These are phyloP conservation scores for Punctoribates punctum DNA, from an alignment of 2,888 invertebrate species.

Conservation along the genomic window DNA sequence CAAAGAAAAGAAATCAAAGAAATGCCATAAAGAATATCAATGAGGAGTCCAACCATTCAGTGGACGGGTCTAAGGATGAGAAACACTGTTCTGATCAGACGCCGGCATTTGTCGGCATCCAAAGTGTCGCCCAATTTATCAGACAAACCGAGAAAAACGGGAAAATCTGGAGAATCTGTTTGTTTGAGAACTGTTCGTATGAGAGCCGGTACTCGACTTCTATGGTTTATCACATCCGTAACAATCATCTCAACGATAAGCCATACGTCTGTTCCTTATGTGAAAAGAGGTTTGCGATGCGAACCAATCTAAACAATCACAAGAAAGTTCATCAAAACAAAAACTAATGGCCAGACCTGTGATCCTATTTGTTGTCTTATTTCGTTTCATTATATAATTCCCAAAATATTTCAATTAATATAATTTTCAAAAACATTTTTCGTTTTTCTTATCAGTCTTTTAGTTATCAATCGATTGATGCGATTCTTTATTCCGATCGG, in stretches of 20 bases:
- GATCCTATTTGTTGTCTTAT: too few species aligned
- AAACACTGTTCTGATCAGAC: neutral
- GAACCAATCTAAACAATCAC: constrained; percentile 15
- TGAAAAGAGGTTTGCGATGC: neutral
- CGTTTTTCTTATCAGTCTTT: too few species aligned
- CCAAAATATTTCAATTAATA: too few species aligned
- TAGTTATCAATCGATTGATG: too few species aligned
- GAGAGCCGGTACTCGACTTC: neutral
- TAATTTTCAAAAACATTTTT: too few species aligned
- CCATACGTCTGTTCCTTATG: neutral
- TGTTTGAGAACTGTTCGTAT: neutral
- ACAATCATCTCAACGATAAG: constrained; percentile 1
- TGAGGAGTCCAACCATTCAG: too few species aligned
- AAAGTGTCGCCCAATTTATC: neutral
- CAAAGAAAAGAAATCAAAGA: too few species aligned
- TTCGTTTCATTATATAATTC: too few species aligned
- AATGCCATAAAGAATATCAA: too few species aligned
- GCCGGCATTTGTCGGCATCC: neutral
- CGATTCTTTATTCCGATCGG: too few species aligned
- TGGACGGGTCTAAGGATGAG: too few species aligned
- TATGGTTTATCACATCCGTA: neutral
- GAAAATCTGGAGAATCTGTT: neutral
- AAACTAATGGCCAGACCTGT: too few species aligned
- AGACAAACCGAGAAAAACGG: neutral
- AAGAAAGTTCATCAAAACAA: neutral